phyloP scores from a whole-genome alignment of 2,888 invertebrate genomes.

The Stegana nigrithorax region DNA sequence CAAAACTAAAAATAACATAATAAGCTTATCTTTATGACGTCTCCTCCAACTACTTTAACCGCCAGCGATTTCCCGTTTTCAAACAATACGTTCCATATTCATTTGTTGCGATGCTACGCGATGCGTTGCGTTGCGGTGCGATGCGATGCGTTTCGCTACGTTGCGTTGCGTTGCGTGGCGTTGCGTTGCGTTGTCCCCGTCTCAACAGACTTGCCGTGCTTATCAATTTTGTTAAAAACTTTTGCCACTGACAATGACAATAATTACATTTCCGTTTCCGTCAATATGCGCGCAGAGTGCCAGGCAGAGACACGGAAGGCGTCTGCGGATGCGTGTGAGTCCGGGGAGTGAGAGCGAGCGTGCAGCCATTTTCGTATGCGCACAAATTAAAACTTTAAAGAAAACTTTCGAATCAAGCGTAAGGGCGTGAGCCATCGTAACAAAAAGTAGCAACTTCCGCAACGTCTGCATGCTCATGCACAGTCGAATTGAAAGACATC shows the following conservation, averaged over 20 bases:
- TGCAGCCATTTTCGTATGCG: background rate
- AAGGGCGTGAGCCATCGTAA: background rate
- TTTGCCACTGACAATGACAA: slow-evolving; percentile 21
- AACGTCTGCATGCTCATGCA: background rate
- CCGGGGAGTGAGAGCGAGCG: background rate
- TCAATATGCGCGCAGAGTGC: slow-evolving; percentile 1
- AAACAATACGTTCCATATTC: slow-evolving; percentile 3
- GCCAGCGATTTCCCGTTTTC: too few species aligned
- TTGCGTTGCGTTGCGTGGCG: background rate
- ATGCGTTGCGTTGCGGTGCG: background rate
- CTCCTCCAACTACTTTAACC: background rate
- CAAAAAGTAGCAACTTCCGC: background rate
- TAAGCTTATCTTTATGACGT: slow-evolving; percentile 17
- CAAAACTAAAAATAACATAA: slow-evolving; percentile 2
- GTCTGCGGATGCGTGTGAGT: too few species aligned
- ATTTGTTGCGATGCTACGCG: slow-evolving; percentile 2
- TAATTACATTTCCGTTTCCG: slow-evolving; percentile 26
- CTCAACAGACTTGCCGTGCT: background rate
- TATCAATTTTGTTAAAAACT: slow-evolving; percentile 14
- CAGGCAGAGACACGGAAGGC: too few species aligned
- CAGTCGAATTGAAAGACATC: background rate
- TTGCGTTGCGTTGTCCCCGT: background rate
- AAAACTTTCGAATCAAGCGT: background rate
- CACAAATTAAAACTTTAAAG: slow-evolving; percentile 18
- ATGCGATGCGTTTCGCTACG: background rate